phyloP scores from a whole-genome alignment of 2,888 invertebrate genomes.

The Dryobotodes eremita region DNA sequence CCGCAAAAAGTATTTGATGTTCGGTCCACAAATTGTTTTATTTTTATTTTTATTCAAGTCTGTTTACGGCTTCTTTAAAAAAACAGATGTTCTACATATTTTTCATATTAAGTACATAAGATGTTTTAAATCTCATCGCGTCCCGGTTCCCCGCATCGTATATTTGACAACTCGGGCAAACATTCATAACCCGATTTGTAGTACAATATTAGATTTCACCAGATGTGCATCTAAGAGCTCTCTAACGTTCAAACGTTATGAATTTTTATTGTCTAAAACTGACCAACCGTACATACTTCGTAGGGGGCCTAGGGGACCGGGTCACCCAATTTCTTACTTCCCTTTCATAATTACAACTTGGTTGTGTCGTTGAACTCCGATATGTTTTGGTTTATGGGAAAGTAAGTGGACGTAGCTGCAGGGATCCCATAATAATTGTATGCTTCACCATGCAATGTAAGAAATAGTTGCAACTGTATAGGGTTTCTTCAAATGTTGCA shows the following conservation, averaged over 20 bases:
- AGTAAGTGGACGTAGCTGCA: conserved; percentile 84
- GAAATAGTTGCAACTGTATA: conserved; percentile 78
- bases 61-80: not conserved
- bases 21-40: conserved; percentile 1
- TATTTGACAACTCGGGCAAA: conserved; percentile 71
- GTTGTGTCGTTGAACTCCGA: conserved; percentile 86
- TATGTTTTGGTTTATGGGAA: conserved; percentile 83
- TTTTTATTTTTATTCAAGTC: not conserved
- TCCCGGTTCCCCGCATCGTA: conserved; percentile 62
- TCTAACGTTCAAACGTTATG: conserved; percentile 80
- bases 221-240: conserved; percentile 80
- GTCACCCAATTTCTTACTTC: conserved; percentile 88
- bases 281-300: conserved; percentile 86
- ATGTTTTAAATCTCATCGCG: conserved; percentile 9
- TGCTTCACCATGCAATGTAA: conserved; percentile 70
- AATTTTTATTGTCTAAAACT: conserved; percentile 86
- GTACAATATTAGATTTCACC: conserved; percentile 72
- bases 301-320: conserved; percentile 85
- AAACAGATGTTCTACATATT: not conserved
- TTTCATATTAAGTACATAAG: not conserved
- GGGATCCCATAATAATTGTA: conserved; percentile 80
- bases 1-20: conserved; percentile 19
- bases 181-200: conserved; percentile 54
- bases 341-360: conserved; percentile 88
- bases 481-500: conserved; percentile 67